These are phyloP conservation scores for Sylvia borin DNA, from an alignment of 2,797 vertebrate genomes.

Conservation along the genomic window DNA sequence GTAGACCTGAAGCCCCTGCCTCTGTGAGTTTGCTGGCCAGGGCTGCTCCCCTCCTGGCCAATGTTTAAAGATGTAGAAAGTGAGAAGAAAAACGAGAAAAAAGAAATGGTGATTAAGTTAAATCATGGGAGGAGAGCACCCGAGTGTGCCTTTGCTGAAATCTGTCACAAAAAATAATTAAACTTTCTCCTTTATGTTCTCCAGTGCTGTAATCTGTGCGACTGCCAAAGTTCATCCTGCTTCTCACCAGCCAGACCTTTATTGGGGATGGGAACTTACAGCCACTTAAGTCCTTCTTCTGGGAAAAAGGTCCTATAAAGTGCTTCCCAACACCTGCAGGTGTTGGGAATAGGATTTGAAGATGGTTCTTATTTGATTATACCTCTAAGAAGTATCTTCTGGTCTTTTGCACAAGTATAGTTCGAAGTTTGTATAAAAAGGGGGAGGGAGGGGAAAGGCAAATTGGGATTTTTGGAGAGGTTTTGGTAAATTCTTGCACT, in stretches of 20 bases:
- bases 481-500: neutral
- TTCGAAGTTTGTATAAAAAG: neutral
- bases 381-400: neutral
- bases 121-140: neutral
- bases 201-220: neutral
- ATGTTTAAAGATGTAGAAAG: neutral
- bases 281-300: neutral
- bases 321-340: neutral
- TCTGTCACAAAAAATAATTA: neutral
- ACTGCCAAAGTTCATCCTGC: neutral
- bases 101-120: neutral
- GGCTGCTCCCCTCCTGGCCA: neutral
- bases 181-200: neutral
- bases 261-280: neutral
- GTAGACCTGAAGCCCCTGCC: neutral
- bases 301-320: neutral
- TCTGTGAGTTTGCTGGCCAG: neutral
- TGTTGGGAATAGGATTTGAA: neutral
- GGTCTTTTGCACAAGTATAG: neutral
- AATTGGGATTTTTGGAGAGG: neutral
- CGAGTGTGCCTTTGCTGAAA: neutral
- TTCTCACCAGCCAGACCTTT: neutral
- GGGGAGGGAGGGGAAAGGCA: rapidly evolving
- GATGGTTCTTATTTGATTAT: neutral
- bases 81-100: neutral